Evolutionary conservation across 2,113 vertebrate species (phyloP).

Genomic region (Anarrhichthys ocellatus): DNA sequence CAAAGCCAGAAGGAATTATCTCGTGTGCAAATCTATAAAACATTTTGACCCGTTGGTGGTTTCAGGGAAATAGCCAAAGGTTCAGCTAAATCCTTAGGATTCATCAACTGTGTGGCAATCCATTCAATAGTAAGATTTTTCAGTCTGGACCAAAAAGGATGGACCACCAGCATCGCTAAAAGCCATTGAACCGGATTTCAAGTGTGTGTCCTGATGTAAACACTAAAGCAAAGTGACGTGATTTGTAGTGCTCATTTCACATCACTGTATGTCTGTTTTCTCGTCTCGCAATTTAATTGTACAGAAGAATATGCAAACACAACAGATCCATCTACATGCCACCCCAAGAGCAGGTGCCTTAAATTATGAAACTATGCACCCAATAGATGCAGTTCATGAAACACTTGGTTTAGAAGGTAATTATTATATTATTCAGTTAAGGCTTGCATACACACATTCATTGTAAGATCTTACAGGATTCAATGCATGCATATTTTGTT

Average conservation of each 20-base stretch:
- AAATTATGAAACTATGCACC: conserved; percentile 26
- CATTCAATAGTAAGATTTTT: not conserved
- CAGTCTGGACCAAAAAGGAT: not conserved
- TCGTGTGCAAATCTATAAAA: not conserved
- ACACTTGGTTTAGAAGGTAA: conserved; percentile 46
- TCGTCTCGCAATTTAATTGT: not conserved
- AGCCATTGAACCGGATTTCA: not conserved
- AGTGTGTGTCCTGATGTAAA: not conserved
- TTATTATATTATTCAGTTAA: conserved; percentile 45
- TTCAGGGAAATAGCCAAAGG: not conserved
- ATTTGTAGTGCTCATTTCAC: not conserved
- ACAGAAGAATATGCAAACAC: conserved; percentile 1
- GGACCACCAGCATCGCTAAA: not conserved
- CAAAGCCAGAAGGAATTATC: not conserved
- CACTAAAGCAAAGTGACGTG: conserved; percentile 1
- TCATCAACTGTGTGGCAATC: not conserved
- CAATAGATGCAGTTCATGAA: conserved; percentile 17
- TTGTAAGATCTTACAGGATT: conserved; percentile 24
- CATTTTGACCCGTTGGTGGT: not conserved
- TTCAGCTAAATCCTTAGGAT: not conserved
- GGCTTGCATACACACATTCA: conserved; percentile 34
- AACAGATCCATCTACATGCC: not conserved
- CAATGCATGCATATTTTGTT: conserved; percentile 35
- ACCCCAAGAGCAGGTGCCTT: not conserved
- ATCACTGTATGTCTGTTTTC: not conserved